These are phyloP conservation scores for Accipiter virgatus DNA, from an alignment of 2,113 vertebrate genomes.

Conservation along the genomic window DNA sequence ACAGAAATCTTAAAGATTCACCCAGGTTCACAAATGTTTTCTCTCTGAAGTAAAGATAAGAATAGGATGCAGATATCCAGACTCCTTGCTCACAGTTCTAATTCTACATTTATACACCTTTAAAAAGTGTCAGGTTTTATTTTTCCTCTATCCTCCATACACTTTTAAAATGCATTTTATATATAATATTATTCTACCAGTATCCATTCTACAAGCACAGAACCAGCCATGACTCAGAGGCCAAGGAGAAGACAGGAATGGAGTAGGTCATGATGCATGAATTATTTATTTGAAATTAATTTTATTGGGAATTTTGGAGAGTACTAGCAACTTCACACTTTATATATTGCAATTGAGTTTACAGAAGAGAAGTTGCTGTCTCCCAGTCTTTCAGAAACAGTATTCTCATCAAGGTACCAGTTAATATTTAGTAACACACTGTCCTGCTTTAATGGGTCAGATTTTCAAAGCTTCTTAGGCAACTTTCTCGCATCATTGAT, in stretches of 20 bases:
- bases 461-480: not conserved
- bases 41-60: not conserved
- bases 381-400: not conserved
- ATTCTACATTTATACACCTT: not conserved
- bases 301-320: slow-evolving; percentile 32
- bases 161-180: not conserved
- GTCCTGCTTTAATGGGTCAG: not conserved
- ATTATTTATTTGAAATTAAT: not conserved
- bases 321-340: slow-evolving; percentile 14
- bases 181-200: not conserved
- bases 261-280: slow-evolving; percentile 4
- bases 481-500: not conserved
- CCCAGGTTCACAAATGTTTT: not conserved
- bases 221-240: not conserved
- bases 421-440: not conserved
- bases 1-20: not conserved
- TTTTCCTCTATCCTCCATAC: not conserved
- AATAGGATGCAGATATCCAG: not conserved
- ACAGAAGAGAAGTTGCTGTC: not conserved
- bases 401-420: not conserved
- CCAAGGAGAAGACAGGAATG: slow-evolving; percentile 11
- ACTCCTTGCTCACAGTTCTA: not conserved
- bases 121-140: not conserved
- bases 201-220: not conserved
- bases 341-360: not conserved